Evolutionary conservation across 2,888 invertebrate species (phyloP), one percentile per base, ranked within the genome.

Genomic region (Invenusta paracnida): DNA sequence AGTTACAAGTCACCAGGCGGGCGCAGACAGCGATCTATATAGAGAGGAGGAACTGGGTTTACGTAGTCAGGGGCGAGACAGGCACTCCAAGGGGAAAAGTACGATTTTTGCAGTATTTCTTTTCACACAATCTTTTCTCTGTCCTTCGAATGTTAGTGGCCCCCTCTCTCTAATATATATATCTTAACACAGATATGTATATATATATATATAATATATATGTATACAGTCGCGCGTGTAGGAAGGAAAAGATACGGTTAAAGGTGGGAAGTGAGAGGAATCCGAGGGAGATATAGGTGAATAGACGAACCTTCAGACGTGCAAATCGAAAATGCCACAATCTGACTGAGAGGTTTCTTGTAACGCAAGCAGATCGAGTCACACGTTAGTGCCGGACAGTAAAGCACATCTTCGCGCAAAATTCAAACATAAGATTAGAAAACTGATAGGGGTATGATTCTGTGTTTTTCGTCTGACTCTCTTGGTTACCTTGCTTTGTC

Each of bases 1-100:
- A 73, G 73, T 73, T 73, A 73, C 73, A 73, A 73, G 73, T 73
- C 73, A 73, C 73, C 73, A 73, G 73, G 73, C 73, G 73, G 73
- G 73, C 73, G 73, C 23, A 73, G 73, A 73, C 73, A 73, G 73
- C 73, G 27, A 73, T 23, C 73, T 73, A 23, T 73, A 23, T 2
- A 73, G 27, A 73, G 23, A 13, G 5, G 73, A 23, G 73, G 27
- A 73, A 73, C 23, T 73, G 73, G 73, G 73, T 25, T 73, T 73
- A 2, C 73, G 11, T 73, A 73, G 23, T 73, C 73, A 73, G 23
- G 23, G 73, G 23, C 23, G 27, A 73, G 73, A 73, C 73, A 73
- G 73, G 73, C 73, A 73, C 73, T 73, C 73, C 73, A 73, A 73
- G 5, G 25, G 73, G 17, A 73, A 48, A 73, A 73, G 73, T 73